A percentile compares a stretch with the other conserved stretches of the same genome.
Evolutionary conservation across 2,113 vertebrate genomes (phyloP).

Genomic region (Corythoichthys haematopterus): DNA sequence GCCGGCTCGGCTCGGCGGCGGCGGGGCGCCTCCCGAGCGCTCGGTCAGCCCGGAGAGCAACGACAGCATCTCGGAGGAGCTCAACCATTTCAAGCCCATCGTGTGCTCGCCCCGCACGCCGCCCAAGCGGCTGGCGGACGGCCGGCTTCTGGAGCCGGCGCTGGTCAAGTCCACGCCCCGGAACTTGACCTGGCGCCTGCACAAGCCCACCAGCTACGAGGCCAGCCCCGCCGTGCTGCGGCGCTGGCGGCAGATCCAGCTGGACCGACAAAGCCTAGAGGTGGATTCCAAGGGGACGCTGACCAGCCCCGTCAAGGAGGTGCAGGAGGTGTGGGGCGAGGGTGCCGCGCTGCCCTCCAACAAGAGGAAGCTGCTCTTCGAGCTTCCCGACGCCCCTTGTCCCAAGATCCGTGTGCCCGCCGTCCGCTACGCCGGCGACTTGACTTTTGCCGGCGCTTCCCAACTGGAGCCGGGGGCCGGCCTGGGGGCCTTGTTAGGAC

Average conservation of each 20-base stretch:
- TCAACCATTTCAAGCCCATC: slow-evolving; percentile 98
- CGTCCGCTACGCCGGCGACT: slow-evolving; percentile 23
- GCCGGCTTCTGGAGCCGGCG: slow-evolving; percentile 81
- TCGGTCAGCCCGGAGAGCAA: slow-evolving; percentile 95
- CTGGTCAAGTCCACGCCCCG: slow-evolving; percentile 92
- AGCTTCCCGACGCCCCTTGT: slow-evolving; percentile 35
- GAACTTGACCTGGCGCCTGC: slow-evolving; percentile 82
- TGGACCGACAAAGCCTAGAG: slow-evolving; percentile 85
- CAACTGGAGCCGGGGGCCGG: slow-evolving; percentile 3
- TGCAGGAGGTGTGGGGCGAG: slow-evolving; percentile 1
- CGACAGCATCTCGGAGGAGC: slow-evolving; percentile 96
- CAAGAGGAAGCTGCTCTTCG: slow-evolving; percentile 66
- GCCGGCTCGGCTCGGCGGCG: slow-evolving; percentile 65
- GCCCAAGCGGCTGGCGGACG: slow-evolving; percentile 87
- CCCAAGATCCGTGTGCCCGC: slow-evolving; percentile 47
- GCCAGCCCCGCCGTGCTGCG: slow-evolving; percentile 86
- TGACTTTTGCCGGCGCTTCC: slow-evolving; percentile 6
- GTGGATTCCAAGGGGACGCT: slow-evolving; percentile 84
- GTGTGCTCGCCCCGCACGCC: slow-evolving; percentile 95
- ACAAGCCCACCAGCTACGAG: slow-evolving; percentile 86
- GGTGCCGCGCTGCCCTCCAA: slow-evolving; percentile 21
- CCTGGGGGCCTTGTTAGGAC: slow-evolving; percentile 8
- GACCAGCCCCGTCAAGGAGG: slow-evolving; percentile 70
- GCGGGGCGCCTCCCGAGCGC: slow-evolving; percentile 63
- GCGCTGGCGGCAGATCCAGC: slow-evolving; percentile 91